Evolutionary conservation across 2,797 vertebrate genomes (phyloP).

Genomic region (Pelochelys cantorii): DNA sequence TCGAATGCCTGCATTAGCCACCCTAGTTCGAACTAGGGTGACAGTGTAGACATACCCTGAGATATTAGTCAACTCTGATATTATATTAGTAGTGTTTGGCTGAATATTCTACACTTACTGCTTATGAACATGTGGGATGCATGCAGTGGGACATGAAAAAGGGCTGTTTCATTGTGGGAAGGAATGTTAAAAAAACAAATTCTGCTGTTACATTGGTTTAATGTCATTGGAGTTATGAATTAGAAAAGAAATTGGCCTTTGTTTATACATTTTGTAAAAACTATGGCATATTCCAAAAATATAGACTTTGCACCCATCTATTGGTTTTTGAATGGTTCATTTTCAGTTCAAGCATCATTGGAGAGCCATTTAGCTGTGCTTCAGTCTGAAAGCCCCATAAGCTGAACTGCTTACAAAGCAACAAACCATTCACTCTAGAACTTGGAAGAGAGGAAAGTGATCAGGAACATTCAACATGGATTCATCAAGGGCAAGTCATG

Average conservation of each 20-base stretch:
- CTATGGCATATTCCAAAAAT: neutral
- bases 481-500: too few species aligned
- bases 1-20: too few species aligned
- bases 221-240: neutral
- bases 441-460: too few species aligned
- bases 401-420: neutral
- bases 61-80: neutral
- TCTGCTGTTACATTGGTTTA: neutral
- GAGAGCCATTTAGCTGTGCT: neutral
- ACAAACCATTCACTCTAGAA: neutral
- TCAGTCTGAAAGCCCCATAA: neutral
- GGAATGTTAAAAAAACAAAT: neutral
- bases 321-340: neutral
- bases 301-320: neutral
- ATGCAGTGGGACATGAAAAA: neutral
- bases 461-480: too few species aligned
- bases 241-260: neutral
- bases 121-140: neutral
- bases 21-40: too few species aligned
- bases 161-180: neutral
- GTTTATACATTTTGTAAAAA: neutral
- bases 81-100: neutral
- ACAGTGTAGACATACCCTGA: too few species aligned
- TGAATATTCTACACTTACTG: neutral
- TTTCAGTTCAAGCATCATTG: neutral